phyloP scores from a whole-genome alignment of 2,113 vertebrate genomes.

The Glaucomys volans region DNA sequence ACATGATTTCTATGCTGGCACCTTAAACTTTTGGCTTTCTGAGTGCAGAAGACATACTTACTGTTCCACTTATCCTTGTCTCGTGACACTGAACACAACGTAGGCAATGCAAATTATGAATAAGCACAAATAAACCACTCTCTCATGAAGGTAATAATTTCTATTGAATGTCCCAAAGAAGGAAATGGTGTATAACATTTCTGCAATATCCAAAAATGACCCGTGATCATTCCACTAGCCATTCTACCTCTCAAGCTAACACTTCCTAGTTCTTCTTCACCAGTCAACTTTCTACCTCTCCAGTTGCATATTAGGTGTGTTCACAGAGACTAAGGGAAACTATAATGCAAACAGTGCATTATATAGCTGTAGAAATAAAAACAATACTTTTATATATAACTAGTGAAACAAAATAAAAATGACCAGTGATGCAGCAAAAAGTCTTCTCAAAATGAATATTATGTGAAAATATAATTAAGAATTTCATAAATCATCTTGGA shows the following conservation, averaged over 20 bases:
- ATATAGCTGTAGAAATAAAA: background rate
- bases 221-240: background rate
- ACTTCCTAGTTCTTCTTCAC: background rate
- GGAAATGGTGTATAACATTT: background rate
- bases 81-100: background rate
- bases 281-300: background rate
- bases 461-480: conserved; percentile 17
- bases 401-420: background rate
- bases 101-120: background rate
- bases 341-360: background rate
- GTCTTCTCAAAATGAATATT: background rate
- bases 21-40: background rate
- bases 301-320: background rate
- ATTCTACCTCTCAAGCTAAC: background rate
- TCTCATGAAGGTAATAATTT: background rate
- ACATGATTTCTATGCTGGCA: background rate
- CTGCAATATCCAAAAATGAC: background rate
- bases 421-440: conserved; percentile 26
- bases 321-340: background rate
- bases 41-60: background rate
- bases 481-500: background rate
- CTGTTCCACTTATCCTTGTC: background rate
- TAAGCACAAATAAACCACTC: background rate
- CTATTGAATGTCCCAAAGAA: conserved; percentile 23
- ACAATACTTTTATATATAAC: background rate